Evolutionary conservation across 2,888 invertebrate species (phyloP).

Genomic region (Frankliniella intonsa): DNA sequence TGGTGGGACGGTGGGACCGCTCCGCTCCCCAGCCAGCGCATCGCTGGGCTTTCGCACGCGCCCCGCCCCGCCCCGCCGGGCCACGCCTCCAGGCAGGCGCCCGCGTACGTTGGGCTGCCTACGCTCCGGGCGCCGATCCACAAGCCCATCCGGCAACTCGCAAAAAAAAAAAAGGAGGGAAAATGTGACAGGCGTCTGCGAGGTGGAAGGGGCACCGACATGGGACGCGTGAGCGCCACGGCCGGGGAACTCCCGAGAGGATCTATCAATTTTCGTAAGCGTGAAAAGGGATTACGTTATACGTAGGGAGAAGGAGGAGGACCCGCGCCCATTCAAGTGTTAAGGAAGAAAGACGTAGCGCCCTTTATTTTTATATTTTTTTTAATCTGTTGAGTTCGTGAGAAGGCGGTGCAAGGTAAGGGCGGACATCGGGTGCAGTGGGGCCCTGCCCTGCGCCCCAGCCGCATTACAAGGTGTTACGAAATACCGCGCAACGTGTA

Average conservation of each 20-base stretch:
- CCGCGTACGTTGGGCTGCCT: not conserved
- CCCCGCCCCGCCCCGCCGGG: not conserved
- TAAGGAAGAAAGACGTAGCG: not conserved
- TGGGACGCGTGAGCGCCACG: not conserved
- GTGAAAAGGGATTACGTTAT: no score
- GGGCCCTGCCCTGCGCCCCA: no score
- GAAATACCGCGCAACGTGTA: not conserved
- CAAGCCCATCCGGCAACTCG: not conserved
- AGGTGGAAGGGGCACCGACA: not conserved
- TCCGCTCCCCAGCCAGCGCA: not conserved
- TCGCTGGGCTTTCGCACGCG: not conserved
- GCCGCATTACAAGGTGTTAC: conserved; percentile 9
- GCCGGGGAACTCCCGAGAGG: no score
- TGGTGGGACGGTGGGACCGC: no score
- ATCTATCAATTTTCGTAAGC: no score
- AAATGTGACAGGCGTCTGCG: no score
- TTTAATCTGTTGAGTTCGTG: no score
- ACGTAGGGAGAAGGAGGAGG: not conserved
- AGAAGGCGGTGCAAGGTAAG: no score
- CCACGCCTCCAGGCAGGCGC: not conserved
- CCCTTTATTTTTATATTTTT: no score
- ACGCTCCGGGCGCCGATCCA: not conserved
- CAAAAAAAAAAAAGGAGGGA: no score
- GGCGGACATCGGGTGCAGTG: no score
- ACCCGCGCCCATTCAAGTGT: not conserved